Evolutionary conservation across 1,140 invertebrate genomes (phyloP).

Genomic region (Diachasma alloeum): DNA sequence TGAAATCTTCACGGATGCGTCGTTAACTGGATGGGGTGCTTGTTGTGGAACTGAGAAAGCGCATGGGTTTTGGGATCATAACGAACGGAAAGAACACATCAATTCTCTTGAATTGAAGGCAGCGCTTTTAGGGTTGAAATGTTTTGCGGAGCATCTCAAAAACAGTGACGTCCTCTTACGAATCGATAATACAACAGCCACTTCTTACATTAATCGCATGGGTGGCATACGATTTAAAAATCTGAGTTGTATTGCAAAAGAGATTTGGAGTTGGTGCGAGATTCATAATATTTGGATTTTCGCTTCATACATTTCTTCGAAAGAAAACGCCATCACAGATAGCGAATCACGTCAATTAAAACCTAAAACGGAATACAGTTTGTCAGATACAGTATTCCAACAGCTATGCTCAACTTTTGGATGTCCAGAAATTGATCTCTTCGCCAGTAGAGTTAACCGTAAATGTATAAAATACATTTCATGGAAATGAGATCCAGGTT

Average conservation of each 20-base stretch:
- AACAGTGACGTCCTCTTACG: conserved; percentile 25
- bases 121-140: conserved; percentile 20
- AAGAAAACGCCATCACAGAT: conserved; percentile 18
- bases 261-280: conserved; percentile 38
- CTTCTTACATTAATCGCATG: conserved; percentile 33
- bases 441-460: conserved; percentile 36
- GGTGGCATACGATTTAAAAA: conserved; percentile 19
- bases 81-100: conserved; percentile 33
- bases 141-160: conserved; percentile 18
- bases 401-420: conserved; percentile 13
- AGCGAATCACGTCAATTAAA: not conserved
- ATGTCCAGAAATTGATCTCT: conserved; percentile 38
- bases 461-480: conserved; percentile 41
- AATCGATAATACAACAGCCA: conserved; percentile 33
- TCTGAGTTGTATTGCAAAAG: conserved; percentile 3
- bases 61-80: conserved; percentile 25
- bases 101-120: conserved; percentile 29
- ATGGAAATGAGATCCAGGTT: conserved; percentile 38
- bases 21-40: conserved; percentile 42
- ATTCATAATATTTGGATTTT: conserved; percentile 25
- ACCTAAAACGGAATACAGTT: conserved; percentile 1
- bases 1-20: conserved; percentile 45
- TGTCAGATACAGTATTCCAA: conserved; percentile 11
- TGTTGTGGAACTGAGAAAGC: conserved; percentile 8
- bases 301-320: conserved; percentile 28